Evolutionary conservation across 2,888 invertebrate genomes (phyloP).

Genomic region (Callyntrura sp.): DNA sequence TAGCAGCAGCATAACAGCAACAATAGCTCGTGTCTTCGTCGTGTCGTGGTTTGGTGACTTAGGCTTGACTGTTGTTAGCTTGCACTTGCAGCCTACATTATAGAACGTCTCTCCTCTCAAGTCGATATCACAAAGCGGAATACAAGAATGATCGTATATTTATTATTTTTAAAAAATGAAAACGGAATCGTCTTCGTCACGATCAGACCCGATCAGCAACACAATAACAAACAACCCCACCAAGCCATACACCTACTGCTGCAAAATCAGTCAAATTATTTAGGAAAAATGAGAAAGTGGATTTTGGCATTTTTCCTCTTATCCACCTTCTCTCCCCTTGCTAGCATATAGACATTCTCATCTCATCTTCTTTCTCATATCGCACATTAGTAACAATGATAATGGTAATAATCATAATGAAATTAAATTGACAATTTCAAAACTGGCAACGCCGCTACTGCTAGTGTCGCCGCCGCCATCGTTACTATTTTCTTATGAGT

Average conservation of each 20-base stretch:
- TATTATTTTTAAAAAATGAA: not conserved
- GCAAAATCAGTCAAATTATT: not conserved
- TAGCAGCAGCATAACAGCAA: not conserved
- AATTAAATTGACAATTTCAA: constrained; percentile 42
- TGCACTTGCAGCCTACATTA: too few species aligned
- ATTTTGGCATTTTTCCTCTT: not conserved
- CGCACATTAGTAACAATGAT: constrained; percentile 19
- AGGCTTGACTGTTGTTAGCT: not conserved
- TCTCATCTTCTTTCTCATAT: not conserved
- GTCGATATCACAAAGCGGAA: not conserved
- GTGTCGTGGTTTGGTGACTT: constrained; percentile 32
- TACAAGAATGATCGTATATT: too few species aligned
- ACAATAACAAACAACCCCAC: too few species aligned
- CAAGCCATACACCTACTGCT: not conserved
- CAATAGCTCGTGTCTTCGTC: constrained; percentile 27
- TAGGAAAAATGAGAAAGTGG: constrained; percentile 35
- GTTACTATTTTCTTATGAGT: not conserved
- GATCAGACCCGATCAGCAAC: constrained; percentile 34
- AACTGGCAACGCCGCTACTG: not conserved
- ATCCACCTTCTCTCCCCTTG: not conserved
- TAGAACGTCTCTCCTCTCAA: not conserved
- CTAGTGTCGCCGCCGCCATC: not conserved
- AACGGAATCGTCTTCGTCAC: constrained; percentile 69
- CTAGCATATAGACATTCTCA: not conserved
- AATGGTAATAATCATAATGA: not conserved